Percentiles rank a stretch among this genome's conserved stretches.
Conservation (phyloP, 1,140 invertebrate species). For the Anthonomus grandis region DNA sequence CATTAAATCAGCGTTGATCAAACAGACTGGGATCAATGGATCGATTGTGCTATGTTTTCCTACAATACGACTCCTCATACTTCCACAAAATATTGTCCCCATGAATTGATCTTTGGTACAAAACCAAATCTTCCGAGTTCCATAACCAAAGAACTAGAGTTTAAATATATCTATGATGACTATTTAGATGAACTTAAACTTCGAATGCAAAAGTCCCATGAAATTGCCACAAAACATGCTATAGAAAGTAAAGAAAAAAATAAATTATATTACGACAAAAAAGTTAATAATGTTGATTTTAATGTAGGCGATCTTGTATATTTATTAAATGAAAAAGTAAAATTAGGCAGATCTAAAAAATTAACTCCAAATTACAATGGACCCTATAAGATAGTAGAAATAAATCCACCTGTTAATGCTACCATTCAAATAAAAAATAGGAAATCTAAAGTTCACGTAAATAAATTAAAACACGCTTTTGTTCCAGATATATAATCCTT, state of each 20-base stretch:
- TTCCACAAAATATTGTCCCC: conserved; percentile 35
- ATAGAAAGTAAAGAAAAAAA: conserved; percentile 3
- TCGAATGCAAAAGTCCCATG: conserved; percentile 8
- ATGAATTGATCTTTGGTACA: conserved; percentile 39
- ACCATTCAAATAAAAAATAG: too few relatives aligned
- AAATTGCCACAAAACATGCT: not conserved
- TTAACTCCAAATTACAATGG: too few relatives aligned
- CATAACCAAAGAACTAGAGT: conserved; percentile 7
- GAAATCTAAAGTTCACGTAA: too few relatives aligned
- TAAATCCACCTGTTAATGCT: too few relatives aligned
- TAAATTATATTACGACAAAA: conserved; percentile 9
- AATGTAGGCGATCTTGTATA: not conserved
- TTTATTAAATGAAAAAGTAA: too few relatives aligned
- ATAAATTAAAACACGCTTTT: too few relatives aligned
- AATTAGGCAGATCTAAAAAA: too few relatives aligned
- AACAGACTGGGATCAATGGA: conserved; percentile 46
- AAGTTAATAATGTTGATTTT: conserved; percentile 7
- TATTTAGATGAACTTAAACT: conserved; percentile 1
- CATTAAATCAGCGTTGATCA: conserved; percentile 44
- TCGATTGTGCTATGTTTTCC: conserved; percentile 44
- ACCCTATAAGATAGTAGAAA: too few relatives aligned
- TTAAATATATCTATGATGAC: conserved; percentile 20
- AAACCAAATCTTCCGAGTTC: conserved; percentile 30
- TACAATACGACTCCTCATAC: conserved; percentile 44
- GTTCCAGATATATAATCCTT: too few relatives aligned